Evolutionary conservation across 2,888 invertebrate genomes (phyloP).

Genomic region (Caenorhabditis becei): DNA sequence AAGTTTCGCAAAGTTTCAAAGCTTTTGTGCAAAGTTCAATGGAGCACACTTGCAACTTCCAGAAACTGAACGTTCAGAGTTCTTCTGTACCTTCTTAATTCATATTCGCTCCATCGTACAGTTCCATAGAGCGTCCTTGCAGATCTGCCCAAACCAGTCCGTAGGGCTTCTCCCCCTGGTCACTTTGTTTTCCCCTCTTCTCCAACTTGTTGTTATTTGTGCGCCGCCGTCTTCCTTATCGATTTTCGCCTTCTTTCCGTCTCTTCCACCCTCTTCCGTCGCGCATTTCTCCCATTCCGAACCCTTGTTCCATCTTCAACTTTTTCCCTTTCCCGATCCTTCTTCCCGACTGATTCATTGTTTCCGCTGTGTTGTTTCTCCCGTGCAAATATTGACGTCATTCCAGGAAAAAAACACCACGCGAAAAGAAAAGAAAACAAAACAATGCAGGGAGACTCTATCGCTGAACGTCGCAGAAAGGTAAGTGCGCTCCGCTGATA

Average conservation of each 20-base stretch:
- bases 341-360: not conserved
- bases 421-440: not conserved
- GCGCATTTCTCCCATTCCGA: too few species aligned
- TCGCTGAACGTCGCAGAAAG: slow-evolving; percentile 63
- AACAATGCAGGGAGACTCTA: slow-evolving; percentile 50
- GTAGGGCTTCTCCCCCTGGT: too few species aligned
- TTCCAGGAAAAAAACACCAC: slow-evolving; percentile 30
- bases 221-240: slow-evolving; percentile 35
- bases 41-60: too few species aligned
- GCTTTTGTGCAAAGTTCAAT: too few species aligned
- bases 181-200: not conserved
- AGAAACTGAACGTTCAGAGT: too few species aligned
- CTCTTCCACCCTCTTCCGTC: not conserved
- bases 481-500: slow-evolving; percentile 9
- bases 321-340: too few species aligned
- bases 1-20: too few species aligned
- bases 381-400: slow-evolving; percentile 31
- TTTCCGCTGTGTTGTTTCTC: too few species aligned
- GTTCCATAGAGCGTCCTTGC: not conserved
- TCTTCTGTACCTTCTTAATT: too few species aligned
- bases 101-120: too few species aligned
- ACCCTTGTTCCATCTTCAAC: too few species aligned
- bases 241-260: slow-evolving; percentile 25
- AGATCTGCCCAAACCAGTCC: too few species aligned
- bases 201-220: slow-evolving; percentile 10